phyloP scores from a whole-genome alignment of 2,797 vertebrate species.

The Okamejei kenojei region DNA sequence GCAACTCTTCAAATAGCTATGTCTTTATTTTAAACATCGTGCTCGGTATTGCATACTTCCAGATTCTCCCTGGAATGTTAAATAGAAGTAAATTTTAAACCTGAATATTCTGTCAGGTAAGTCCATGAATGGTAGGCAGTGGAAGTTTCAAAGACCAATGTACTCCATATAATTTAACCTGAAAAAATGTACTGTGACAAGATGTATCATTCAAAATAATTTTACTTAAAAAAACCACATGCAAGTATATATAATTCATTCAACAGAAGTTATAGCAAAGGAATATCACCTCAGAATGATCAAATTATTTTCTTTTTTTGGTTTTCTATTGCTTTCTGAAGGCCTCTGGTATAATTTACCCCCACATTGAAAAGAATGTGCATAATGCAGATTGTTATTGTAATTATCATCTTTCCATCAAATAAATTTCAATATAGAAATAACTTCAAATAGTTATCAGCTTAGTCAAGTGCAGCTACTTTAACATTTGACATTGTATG shows the following conservation, averaged over 20 bases:
- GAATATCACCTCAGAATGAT: background rate
- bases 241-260: background rate
- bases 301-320: conserved; percentile 23
- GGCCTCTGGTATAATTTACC: background rate
- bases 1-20: background rate
- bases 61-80: background rate
- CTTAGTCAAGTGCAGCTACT: background rate
- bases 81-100: background rate
- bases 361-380: background rate
- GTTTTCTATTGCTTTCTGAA: too few relatives aligned
- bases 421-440: background rate
- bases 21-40: background rate
- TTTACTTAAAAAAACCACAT: background rate
- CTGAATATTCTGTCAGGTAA: background rate
- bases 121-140: background rate
- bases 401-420: conserved; percentile 13
- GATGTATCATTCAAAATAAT: background rate
- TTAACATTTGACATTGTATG: background rate
- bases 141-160: background rate
- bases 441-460: background rate
- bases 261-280: background rate
- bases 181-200: background rate
- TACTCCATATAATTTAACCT: background rate
- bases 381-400: background rate
- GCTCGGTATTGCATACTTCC: background rate